Percentiles rank a stretch among this genome's conserved stretches.
Evolutionary conservation across 37 sponge, comb jelly and placozoan genomes (phyloP).

Genomic region (Halisarca cf. caerulea): DNA sequence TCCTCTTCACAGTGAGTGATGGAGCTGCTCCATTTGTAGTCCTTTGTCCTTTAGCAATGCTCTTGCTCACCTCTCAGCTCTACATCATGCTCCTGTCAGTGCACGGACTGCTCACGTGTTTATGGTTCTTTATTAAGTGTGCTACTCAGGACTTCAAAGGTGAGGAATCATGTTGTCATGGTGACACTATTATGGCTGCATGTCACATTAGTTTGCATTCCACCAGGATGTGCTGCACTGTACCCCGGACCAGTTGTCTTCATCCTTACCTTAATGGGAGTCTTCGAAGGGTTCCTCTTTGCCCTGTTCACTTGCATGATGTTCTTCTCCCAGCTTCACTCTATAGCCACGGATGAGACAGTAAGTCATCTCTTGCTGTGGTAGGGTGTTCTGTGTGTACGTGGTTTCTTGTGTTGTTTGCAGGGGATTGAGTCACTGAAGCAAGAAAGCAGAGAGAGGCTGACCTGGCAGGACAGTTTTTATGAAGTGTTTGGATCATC

Average conservation of each 20-base stretch:
- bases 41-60: neutral
- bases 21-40: neutral
- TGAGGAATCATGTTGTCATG: neutral
- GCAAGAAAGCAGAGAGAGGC: conserved; percentile 55
- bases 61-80: conserved; percentile 45
- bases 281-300: conserved; percentile 95
- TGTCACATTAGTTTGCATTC: neutral
- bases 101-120: conserved; percentile 59
- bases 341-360: conserved; percentile 95
- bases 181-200: neutral
- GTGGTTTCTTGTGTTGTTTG: too few relatives aligned
- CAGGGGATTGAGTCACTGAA: conserved; percentile 87
- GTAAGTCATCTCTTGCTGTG: conserved; percentile 54
- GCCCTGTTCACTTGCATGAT: conserved; percentile 96
- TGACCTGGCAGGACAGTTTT: conserved; percentile 71
- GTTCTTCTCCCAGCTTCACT: conserved; percentile 93
- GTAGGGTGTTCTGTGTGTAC: neutral
- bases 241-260: conserved; percentile 84
- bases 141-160: conserved; percentile 61
- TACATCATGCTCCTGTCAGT: conserved; percentile 82
- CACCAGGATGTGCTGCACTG: conserved; percentile 84
- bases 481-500: conserved; percentile 84
- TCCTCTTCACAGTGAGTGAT: conserved; percentile 87
- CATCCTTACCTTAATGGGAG: conserved; percentile 80
- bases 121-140: conserved; percentile 73